Percentiles rank a stretch among this genome's conserved stretches.
phyloP scores from a whole-genome alignment of 2,888 invertebrate species.

The Pogonocherus hispidulus region DNA sequence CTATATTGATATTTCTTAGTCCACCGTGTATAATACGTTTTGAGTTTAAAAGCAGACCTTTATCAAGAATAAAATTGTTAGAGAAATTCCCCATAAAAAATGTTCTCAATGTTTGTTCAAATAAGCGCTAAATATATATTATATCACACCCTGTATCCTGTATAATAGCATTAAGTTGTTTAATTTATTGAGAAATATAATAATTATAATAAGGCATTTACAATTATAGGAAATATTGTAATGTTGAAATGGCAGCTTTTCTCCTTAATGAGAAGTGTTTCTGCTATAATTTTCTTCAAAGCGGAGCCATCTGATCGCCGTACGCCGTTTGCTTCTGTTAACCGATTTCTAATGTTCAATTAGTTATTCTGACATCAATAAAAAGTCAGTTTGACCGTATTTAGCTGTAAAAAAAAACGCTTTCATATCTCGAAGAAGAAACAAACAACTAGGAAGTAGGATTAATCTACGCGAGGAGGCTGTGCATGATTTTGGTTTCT shows the following conservation, averaged over 20 bases:
- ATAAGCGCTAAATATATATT: too few species aligned
- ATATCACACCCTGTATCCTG: too few species aligned
- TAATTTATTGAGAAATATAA: background rate
- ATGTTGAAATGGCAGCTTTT: background rate
- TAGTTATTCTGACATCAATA: background rate
- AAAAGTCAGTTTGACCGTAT: conserved; percentile 1
- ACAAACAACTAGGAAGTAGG: background rate
- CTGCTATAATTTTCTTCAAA: background rate
- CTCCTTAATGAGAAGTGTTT: background rate
- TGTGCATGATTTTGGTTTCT: conserved; percentile 27
- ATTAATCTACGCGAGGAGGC: background rate
- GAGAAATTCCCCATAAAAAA: too few species aligned
- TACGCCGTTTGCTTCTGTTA: background rate
- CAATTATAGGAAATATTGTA: background rate
- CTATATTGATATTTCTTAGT: background rate
- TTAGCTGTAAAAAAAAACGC: background rate
- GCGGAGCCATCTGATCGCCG: background rate
- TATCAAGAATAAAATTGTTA: too few species aligned
- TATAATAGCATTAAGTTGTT: background rate
- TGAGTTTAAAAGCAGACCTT: too few species aligned
- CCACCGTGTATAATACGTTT: background rate
- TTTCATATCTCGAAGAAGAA: conserved; percentile 15
- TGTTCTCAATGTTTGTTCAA: too few species aligned
- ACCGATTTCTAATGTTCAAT: conserved; percentile 1
- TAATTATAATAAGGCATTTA: background rate